Evolutionary conservation across 2,797 vertebrate genomes (phyloP).

Genomic region (Numenius phaeopus): DNA sequence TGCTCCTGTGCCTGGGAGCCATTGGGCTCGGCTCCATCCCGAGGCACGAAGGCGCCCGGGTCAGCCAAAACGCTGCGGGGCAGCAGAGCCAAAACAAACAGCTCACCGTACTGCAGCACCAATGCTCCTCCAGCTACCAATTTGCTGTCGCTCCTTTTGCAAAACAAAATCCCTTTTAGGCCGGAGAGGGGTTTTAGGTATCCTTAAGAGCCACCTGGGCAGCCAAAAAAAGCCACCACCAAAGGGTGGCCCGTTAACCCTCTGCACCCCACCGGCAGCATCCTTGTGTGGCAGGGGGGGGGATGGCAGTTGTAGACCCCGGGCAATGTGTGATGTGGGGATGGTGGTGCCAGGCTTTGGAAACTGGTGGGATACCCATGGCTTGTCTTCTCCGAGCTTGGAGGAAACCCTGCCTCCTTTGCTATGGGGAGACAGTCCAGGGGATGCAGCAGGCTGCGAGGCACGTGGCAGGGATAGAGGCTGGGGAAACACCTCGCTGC

Average conservation of each 20-base stretch:
- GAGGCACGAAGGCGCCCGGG: not conserved
- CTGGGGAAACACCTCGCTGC: not conserved
- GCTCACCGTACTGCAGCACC: not conserved
- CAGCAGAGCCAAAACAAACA: constrained; percentile 45
- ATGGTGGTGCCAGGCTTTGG: not conserved
- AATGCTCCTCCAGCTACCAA: constrained; percentile 18
- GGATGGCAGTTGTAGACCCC: not conserved
- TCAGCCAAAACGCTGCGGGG: constrained; percentile 27
- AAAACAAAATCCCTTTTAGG: constrained; percentile 47
- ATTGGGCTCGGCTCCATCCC: not conserved
- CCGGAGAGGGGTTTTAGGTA: not conserved
- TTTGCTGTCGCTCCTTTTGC: constrained; percentile 23
- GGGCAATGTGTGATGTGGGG: accelerated
- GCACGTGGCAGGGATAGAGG: not conserved
- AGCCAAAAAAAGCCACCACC: not conserved
- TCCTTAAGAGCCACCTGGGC: constrained; percentile 15
- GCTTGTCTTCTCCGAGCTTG: not conserved
- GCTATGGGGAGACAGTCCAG: not conserved
- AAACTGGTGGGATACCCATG: not conserved
- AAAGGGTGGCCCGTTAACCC: not conserved
- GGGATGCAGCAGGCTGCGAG: not conserved
- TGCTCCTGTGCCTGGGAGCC: constrained; percentile 6
- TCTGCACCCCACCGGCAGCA: not conserved
- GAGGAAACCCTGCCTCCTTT: not conserved
- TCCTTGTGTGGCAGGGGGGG: accelerated